Conservation (phyloP, 2,797 vertebrate species). For the Malurus splendens region DNA sequence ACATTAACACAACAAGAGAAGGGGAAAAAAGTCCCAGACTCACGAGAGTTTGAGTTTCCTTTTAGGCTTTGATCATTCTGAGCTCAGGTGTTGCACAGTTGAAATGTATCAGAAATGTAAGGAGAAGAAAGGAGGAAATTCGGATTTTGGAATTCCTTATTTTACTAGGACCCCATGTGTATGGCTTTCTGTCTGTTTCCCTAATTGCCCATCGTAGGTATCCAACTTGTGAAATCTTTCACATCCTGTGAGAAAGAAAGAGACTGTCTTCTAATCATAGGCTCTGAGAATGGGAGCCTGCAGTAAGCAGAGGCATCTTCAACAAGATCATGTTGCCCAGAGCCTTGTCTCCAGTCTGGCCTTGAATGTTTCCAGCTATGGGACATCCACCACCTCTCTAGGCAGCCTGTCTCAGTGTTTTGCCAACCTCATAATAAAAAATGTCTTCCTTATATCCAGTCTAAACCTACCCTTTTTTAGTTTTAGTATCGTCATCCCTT, state of each 20-base stretch:
- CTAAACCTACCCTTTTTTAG: not conserved
- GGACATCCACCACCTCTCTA: not conserved
- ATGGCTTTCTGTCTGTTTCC: not conserved
- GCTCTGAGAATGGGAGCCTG: not conserved
- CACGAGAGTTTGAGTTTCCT: not conserved
- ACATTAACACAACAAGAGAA: not conserved
- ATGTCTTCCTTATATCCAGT: not conserved
- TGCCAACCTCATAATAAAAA: not conserved
- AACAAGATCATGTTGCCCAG: not conserved
- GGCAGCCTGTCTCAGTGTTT: not conserved
- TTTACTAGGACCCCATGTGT: not conserved
- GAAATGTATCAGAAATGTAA: not conserved
- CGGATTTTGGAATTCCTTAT: not conserved
- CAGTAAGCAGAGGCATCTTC: not conserved
- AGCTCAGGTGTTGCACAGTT: not conserved
- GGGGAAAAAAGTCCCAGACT: not conserved
- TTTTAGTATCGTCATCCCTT: not conserved
- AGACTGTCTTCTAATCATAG: accelerated
- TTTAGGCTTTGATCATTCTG: not conserved
- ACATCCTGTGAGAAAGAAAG: not conserved
- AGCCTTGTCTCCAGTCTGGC: not conserved
- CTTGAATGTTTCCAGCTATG: not conserved
- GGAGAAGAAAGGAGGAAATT: not conserved
- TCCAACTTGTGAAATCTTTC: not conserved
- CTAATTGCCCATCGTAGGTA: not conserved